A percentile compares a stretch with the other conserved stretches of the same genome.
Conservation (phyloP, 2,113 vertebrate genomes). For the Nerophis ophidion region DNA sequence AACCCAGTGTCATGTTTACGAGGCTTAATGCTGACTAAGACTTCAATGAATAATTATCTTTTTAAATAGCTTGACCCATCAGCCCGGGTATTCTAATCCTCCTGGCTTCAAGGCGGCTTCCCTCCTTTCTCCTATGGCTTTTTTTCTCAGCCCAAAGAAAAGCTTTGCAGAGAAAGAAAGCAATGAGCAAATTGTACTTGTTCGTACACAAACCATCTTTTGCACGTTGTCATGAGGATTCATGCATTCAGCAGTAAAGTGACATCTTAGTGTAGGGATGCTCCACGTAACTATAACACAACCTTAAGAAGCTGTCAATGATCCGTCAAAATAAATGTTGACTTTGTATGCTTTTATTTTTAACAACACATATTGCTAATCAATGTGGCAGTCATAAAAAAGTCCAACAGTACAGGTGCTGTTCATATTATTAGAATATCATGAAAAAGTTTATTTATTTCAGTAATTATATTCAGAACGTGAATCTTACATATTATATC, state of each 20-base stretch:
- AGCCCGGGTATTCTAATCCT: constrained; percentile 37
- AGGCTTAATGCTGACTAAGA: constrained; percentile 22
- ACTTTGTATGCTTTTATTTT: not conserved
- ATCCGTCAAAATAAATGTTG: not conserved
- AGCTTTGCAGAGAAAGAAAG: too few relatives aligned
- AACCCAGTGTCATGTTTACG: constrained; percentile 43
- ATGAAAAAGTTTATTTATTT: too few relatives aligned
- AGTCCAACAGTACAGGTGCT: not conserved
- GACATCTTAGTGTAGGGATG: too few relatives aligned
- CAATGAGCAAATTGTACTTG: too few relatives aligned
- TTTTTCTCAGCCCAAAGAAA: constrained; percentile 13
- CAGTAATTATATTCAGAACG: too few relatives aligned
- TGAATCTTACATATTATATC: too few relatives aligned
- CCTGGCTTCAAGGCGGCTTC: not conserved
- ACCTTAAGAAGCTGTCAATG: too few relatives aligned
- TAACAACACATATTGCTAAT: not conserved
- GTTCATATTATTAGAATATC: too few relatives aligned
- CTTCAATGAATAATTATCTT: constrained; percentile 26
- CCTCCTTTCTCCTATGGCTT: constrained; percentile 11
- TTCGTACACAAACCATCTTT: too few relatives aligned
- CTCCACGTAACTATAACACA: too few relatives aligned
- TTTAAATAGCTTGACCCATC: constrained; percentile 40
- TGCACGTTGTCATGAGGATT: too few relatives aligned
- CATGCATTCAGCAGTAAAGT: too few relatives aligned
- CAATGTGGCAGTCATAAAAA: not conserved